Percentiles rank a stretch among this genome's conserved stretches.
phyloP scores from a whole-genome alignment of 2,797 vertebrate genomes.

The Bucorvus abyssinicus region DNA sequence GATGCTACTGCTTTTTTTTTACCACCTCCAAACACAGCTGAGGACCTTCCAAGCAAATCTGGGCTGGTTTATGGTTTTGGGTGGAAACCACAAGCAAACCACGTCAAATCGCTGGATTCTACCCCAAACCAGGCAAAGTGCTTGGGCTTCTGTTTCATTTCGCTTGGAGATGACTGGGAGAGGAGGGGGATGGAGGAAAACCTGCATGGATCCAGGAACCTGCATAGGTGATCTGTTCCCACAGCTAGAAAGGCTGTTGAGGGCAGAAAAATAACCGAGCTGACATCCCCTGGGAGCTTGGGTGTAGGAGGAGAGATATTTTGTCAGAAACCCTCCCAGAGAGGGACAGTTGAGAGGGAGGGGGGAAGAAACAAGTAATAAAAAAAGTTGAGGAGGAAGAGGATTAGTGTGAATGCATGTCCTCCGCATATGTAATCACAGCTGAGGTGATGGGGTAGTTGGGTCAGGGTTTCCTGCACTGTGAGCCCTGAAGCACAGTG shows the following conservation, averaged over 20 bases:
- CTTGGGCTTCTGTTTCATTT: neutral
- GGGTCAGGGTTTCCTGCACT: neutral
- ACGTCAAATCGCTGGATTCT: neutral
- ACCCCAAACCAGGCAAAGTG: neutral
- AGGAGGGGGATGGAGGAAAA: neutral
- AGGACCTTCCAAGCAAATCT: slow-evolving; percentile 18
- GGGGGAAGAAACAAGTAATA: neutral
- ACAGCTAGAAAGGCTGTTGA: neutral
- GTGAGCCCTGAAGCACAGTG: neutral
- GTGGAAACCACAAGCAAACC: slow-evolving; percentile 51
- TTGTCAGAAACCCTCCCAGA: neutral
- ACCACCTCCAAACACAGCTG: slow-evolving; percentile 13
- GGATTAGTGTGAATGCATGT: neutral
- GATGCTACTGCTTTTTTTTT: slow-evolving; percentile 58
- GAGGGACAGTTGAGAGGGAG: neutral
- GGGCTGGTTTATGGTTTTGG: slow-evolving; percentile 37
- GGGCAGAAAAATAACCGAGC: neutral
- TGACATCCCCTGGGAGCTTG: neutral
- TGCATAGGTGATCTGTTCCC: neutral
- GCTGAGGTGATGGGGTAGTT: neutral
- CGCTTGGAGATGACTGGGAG: neutral
- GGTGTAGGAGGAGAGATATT: neutral
- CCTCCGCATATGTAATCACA: neutral
- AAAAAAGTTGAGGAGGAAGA: neutral
- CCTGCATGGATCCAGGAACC: neutral